phyloP scores from a whole-genome alignment of 2,113 vertebrate genomes.

The Bubo bubo region DNA sequence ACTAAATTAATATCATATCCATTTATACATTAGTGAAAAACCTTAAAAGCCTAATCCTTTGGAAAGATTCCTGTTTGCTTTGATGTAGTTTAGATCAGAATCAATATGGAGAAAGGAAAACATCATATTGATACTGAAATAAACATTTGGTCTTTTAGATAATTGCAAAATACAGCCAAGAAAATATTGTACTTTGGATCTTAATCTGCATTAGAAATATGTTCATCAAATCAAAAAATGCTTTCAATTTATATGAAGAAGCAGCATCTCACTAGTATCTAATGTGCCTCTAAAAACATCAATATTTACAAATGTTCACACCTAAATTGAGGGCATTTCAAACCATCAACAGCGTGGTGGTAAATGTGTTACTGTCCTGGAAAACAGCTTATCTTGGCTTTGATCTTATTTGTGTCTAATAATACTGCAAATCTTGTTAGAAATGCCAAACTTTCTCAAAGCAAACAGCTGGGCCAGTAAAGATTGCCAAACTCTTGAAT shows the following conservation, averaged over 20 bases:
- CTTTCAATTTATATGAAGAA: not conserved
- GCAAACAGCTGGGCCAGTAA: not conserved
- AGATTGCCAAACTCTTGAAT: not conserved
- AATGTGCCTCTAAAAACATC: not conserved
- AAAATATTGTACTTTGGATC: not conserved
- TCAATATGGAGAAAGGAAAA: not conserved
- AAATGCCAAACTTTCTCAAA: slow-evolving; percentile 12
- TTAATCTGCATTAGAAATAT: not conserved
- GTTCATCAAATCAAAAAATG: not conserved
- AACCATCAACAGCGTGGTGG: not conserved
- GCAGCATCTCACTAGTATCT: not conserved
- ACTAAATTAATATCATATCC: not conserved
- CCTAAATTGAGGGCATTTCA: not conserved
- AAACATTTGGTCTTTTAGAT: not conserved
- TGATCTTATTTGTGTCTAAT: not conserved
- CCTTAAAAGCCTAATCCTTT: not conserved
- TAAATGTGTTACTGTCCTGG: not conserved
- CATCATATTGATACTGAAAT: not conserved
- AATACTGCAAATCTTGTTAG: not conserved
- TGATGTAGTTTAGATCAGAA: not conserved
- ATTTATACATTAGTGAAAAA: not conserved
- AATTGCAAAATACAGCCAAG: not conserved
- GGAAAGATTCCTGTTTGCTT: not conserved
- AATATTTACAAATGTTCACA: not conserved
- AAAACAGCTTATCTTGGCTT: not conserved